Evolutionary conservation across 2,797 vertebrate genomes (phyloP), one percentile per base, ranked within the genome.

Genomic region (Enteromius fasciolatus): DNA sequence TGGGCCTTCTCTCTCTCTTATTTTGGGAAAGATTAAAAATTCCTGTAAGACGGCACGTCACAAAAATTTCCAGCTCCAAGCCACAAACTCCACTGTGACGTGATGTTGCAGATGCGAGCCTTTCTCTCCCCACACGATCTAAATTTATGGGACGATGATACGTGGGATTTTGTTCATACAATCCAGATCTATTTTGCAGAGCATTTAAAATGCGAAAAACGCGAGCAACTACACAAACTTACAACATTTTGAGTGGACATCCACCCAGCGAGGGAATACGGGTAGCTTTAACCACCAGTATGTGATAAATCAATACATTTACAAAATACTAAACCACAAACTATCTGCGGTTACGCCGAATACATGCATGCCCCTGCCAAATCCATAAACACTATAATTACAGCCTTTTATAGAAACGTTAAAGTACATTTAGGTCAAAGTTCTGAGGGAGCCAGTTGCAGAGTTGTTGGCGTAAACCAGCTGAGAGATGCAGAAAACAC

Each of bases 11-110:
- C 33, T 66, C 31, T 44, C 39, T 83, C 66, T 69, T 70, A 76
- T 86, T 82, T 77, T 28, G 68, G 31, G 73, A 67, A 66, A 88
- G 83, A 88, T 88, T 81, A 81, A 78, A 85, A 86, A 88, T 87
- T 86, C 85, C 39, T n/a, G n/a, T 5, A 69, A 23, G 44, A 83
- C 28, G 8, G 59, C 25, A 57, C 67, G 28, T 69, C 88, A 66
- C 72, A 76, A 82, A 86, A 54, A 83, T 63, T 80, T 80, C 64
- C 5, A n/a, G 33, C 75, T 80, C 44, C 75, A 76, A 85, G 74
- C 44, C 70, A 85, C 83, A 90, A 86, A 70, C 80, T 52, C 75
- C 20, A 46, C 80, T 39, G 59, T 84, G 46, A 72, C 20, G 33
- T 28, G 36, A 23, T 18, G 8, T 61, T 73, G 4, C 44, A 78